A percentile compares a stretch with the other conserved stretches of the same genome.
phyloP scores from a whole-genome alignment of 2,797 vertebrate genomes.

The Dendrocincla fuliginosa region DNA sequence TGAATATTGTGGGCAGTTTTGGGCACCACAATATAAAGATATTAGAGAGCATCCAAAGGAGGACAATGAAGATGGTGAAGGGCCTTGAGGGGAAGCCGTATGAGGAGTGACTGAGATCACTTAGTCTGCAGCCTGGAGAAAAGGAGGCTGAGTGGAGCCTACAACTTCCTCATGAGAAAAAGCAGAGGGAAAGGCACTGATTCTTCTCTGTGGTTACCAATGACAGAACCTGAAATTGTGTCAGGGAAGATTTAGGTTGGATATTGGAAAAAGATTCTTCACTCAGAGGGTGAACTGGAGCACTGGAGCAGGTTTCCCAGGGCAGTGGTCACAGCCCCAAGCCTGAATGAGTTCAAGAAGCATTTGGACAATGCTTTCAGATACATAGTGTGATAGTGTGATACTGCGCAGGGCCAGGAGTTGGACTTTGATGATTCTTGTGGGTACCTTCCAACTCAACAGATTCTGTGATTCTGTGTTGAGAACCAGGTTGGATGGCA shows the following conservation, averaged over 20 bases:
- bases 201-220: background rate
- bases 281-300: background rate
- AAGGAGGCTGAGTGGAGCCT: background rate
- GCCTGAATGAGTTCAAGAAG: background rate
- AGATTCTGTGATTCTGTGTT: background rate
- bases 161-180: rapidly evolving
- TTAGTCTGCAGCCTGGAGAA: background rate
- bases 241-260: background rate
- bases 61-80: background rate
- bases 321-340: no score
- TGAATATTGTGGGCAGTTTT: background rate
- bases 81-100: rapidly evolving
- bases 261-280: background rate
- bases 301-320: background rate
- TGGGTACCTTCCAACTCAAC: background rate
- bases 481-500: background rate
- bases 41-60: background rate
- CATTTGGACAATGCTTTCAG: background rate
- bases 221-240: background rate
- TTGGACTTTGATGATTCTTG: rapidly evolving
- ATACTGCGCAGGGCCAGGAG: background rate
- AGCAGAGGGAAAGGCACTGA: background rate
- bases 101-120: background rate
- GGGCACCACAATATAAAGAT: background rate
- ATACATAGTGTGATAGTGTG: background rate